Percentiles rank a stretch among this genome's conserved stretches.
Evolutionary conservation across 2,888 invertebrate genomes (phyloP).

Genomic region (Anarsia innoxiella): DNA sequence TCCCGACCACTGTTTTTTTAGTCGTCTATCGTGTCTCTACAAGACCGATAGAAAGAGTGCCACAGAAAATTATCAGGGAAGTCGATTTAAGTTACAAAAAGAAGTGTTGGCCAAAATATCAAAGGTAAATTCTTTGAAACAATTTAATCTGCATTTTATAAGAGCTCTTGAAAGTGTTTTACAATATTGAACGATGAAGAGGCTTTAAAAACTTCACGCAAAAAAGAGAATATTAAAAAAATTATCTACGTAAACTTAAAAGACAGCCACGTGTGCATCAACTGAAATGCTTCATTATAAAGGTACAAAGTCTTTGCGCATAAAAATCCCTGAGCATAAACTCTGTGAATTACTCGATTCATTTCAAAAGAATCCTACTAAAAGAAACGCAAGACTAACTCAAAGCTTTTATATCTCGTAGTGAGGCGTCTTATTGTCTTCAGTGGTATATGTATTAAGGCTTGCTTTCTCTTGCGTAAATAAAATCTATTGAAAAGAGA

Average conservation of each 20-base stretch:
- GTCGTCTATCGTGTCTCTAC: conserved; percentile 28
- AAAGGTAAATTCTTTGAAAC: conserved; percentile 21
- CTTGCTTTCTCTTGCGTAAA: conserved; percentile 74
- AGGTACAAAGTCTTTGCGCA: conserved; percentile 49
- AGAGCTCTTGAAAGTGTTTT: no score
- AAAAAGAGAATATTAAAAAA: no score
- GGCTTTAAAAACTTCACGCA: no score
- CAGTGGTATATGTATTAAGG: conserved; percentile 70
- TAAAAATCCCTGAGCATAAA: conserved; percentile 62
- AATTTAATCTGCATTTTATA: conserved; percentile 14
- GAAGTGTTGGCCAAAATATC: conserved; percentile 31
- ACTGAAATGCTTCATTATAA: conserved; percentile 39
- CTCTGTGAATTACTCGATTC: conserved; percentile 72
- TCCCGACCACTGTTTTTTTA: conserved; percentile 49
- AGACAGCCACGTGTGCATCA: no score
- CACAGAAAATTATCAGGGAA: conserved; percentile 56
- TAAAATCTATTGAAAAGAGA: conserved; percentile 68
- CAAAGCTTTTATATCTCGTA: conserved; percentile 75
- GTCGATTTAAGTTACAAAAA: conserved; percentile 66
- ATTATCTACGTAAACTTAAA: no score
- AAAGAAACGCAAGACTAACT: conserved; percentile 70
- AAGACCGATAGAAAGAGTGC: conserved; percentile 40
- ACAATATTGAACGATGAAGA: no score
- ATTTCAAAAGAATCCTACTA: conserved; percentile 72
- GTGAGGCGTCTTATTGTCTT: conserved; percentile 72